Base-by-base conservation (phyloP, 2,797 vertebrate genomes). In the Kryptopterus vitreolus region DNA sequence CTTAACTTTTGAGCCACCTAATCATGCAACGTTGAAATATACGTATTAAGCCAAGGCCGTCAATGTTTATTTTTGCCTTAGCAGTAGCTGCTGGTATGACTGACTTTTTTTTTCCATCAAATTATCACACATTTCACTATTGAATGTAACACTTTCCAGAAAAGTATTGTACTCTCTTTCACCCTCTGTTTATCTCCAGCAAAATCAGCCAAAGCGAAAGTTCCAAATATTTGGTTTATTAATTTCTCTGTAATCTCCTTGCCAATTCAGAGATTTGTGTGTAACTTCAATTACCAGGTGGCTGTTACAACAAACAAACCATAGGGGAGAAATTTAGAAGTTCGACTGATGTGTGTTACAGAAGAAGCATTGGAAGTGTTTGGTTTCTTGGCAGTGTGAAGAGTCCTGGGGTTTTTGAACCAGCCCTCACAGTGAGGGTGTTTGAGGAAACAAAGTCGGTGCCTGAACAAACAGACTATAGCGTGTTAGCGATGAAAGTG, bases 161-260 rank as follows among this genome's bases (percentile, higher is more conserved):
- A 69, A 71, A 63, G 24, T 35, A 61, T 53, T 81, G 53, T 52
- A 20, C 75, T 81, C 62, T 63, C 68, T 58, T 71, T 75, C 63
- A 38, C 52, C 57, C 75, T 68, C 79, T 86, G 83, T 88, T 86
- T 83, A 63, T 76, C 79, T 18, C 74, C 82, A 22, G n/a, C 52
- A 84, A 38, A 38, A 16, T 57, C 76, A 77, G 82, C 79, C 38
- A n/a, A 29, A 31, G 70, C 70, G 82, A 55, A 78, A 84, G 84
- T 78, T 61, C 76, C 52, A 82, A 81, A 79, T 79, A 85, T 86
- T 89, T 86, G 78, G 63, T 29, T 80, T 77, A 68, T 76, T 72
- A 72, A 85, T 79, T 53, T 53, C 33, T 58, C 55, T 13, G 22
- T 62, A 33, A 24, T 72, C 13, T 78, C 33, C 31, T 75, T 43